Evolutionary conservation across 1,140 invertebrate genomes (phyloP).

Genomic region (Trachelipus rathkii): DNA sequence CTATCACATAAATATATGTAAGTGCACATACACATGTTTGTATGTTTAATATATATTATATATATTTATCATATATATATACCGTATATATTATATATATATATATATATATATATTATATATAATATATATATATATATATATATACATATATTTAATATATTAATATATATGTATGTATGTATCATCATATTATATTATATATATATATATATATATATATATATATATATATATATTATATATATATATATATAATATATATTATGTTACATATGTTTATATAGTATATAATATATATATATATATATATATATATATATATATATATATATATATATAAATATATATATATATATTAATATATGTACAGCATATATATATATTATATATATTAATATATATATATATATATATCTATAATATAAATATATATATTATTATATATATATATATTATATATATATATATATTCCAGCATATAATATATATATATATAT

Average conservation of each 20-base stretch:
- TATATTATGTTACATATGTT: neutral
- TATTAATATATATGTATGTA: constrained; percentile 7
- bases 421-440: neutral
- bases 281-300: neutral
- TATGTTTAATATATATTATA: neutral
- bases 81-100: constrained; percentile 10
- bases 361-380: neutral
- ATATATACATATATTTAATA: constrained; percentile 4
- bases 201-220: constrained; percentile 15
- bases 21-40: neutral
- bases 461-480: constrained; percentile 5
- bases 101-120: constrained; percentile 15
- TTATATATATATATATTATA: constrained; percentile 1
- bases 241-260: neutral
- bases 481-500: no score
- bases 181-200: no score
- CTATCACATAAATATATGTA: neutral
- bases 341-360: neutral
- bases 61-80: constrained; percentile 8
- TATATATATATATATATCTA: neutral
- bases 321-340: neutral
- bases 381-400: neutral
- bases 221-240: constrained; percentile 4
- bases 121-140: constrained; percentile 5
- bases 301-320: constrained; percentile 5